These are phyloP conservation scores for Spondyliosoma cantharus DNA, from an alignment of 2,797 vertebrate species.

Conservation along the genomic window DNA sequence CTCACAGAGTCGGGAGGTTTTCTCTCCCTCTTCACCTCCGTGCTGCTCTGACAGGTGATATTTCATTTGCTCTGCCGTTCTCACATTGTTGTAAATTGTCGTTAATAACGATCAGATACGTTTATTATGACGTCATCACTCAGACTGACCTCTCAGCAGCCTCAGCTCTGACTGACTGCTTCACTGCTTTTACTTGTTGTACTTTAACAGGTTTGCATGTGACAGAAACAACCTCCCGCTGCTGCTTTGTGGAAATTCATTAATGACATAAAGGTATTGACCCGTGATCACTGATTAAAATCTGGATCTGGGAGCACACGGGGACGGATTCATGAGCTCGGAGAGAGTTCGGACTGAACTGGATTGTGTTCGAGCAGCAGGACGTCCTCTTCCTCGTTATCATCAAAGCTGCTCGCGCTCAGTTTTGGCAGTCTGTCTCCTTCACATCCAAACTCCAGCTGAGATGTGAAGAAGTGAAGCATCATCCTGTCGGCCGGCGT, in stretches of 20 bases:
- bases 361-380: neutral
- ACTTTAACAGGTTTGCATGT: too few relatives aligned
- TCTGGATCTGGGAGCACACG: neutral
- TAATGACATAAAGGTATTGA: neutral
- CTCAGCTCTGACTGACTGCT: too few relatives aligned
- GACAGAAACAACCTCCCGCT: neutral
- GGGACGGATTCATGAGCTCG: neutral
- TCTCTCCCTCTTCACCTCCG: too few relatives aligned
- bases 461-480: conserved; percentile 1
- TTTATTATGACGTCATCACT: too few relatives aligned
- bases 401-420: conserved; percentile 13
- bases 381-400: neutral
- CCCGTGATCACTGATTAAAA: neutral
- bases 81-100: too few relatives aligned
- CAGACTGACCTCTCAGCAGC: too few relatives aligned
- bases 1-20: too few relatives aligned
- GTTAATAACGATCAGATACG: too few relatives aligned
- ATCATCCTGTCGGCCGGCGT: neutral
- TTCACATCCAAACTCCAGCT: conserved; percentile 32
- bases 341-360: neutral
- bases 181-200: too few relatives aligned
- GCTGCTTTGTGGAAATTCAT: neutral
- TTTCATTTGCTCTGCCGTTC: too few relatives aligned
- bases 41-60: too few relatives aligned
- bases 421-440: conserved; percentile 6